Evolutionary conservation across 2,113 vertebrate species (phyloP).

Genomic region (Uropsilus gracilis): DNA sequence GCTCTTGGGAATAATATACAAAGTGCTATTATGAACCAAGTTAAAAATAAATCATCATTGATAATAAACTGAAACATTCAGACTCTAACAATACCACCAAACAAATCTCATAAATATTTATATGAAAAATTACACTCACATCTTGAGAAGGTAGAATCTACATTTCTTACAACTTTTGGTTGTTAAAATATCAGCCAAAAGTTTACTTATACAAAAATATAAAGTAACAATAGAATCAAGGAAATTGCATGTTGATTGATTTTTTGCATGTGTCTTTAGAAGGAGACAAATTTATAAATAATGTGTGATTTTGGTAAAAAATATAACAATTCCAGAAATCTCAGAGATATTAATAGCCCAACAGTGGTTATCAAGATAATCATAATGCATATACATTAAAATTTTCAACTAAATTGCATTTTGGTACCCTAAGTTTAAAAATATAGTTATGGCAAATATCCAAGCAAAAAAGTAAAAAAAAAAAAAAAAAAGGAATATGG

Average conservation of each 20-base stretch:
- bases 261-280: neutral
- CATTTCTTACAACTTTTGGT: neutral
- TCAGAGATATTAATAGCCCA: neutral
- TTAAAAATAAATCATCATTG: neutral
- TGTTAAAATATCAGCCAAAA: neutral
- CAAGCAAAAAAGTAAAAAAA: neutral
- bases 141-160: neutral
- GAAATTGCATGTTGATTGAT: neutral
- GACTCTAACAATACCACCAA: neutral
- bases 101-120: neutral
- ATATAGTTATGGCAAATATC: neutral
- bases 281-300: neutral
- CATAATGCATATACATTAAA: neutral
- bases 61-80: neutral
- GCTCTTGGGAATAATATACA: neutral
- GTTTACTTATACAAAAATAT: neutral
- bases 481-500: neutral
- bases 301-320: neutral
- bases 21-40: fast-evolving
- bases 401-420: neutral
- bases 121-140: neutral
- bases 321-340: neutral
- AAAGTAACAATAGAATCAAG: neutral
- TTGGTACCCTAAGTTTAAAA: neutral
- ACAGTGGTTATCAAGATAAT: neutral